These are phyloP conservation scores for Cryptotis parvus DNA, from an alignment of 2,113 vertebrate genomes.

Conservation along the genomic window DNA sequence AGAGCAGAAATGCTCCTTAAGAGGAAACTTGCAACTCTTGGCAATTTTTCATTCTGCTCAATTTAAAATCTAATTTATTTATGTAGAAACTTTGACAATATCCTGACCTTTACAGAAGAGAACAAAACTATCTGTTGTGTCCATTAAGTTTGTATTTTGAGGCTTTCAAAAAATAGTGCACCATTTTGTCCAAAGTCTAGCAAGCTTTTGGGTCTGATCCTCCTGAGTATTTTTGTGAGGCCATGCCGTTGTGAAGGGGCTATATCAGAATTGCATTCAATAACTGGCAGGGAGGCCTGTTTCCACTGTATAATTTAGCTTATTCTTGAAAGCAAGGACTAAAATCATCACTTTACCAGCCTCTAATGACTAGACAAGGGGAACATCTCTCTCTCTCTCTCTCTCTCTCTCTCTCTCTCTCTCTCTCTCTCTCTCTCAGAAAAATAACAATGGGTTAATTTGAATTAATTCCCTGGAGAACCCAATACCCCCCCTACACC, in stretches of 20 bases:
- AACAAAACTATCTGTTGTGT: slow-evolving; percentile 17
- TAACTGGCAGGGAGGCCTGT: too few relatives aligned
- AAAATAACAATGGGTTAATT: slow-evolving; percentile 17
- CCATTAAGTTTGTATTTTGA: slow-evolving; percentile 41
- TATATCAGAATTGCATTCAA: not conserved
- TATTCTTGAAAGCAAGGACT: slow-evolving; percentile 1
- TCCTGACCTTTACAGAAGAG: slow-evolving; percentile 59
- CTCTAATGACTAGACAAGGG: not conserved
- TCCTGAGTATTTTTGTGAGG: too few relatives aligned
- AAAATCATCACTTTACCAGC: not conserved
- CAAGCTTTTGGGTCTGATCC: not conserved
- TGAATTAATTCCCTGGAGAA: slow-evolving; percentile 26
- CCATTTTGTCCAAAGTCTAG: slow-evolving; percentile 34
- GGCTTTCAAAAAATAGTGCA: slow-evolving; percentile 6
- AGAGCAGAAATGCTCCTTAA: too few relatives aligned
- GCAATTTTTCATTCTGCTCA: slow-evolving; percentile 58
- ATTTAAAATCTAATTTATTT: slow-evolving; percentile 57
- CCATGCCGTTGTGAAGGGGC: slow-evolving; percentile 33
- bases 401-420: too few relatives aligned
- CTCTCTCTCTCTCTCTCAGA: too few relatives aligned
- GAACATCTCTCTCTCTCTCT: not conserved
- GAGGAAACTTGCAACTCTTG: not conserved
- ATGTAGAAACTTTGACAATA: slow-evolving; percentile 50
- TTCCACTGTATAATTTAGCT: slow-evolving; percentile 23
- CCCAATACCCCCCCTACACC: not conserved